Base-by-base conservation (phyloP, 1,140 invertebrate genomes). In the Drosophila funebris region DNA sequence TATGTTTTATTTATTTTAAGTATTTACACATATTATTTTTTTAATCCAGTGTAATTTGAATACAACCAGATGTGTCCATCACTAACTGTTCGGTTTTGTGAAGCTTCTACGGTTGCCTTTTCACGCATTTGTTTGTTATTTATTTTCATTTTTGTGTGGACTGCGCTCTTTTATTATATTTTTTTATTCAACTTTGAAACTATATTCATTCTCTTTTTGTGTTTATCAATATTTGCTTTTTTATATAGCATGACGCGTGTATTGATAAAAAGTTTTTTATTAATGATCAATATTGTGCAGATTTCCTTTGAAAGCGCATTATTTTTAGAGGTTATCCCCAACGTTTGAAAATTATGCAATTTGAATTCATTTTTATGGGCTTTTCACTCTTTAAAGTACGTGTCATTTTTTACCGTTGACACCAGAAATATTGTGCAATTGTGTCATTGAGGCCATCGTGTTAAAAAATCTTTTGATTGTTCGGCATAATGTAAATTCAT, bases 241-340 rank as follows among this genome's bases (percentile, higher is more conserved):
- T 81, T 85, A 66, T 85, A 71, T 74, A 68, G 56, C 50, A 31
- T 29, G 33, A 76, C 57, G 43, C 31, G 50, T 20, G 33, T 48
- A 68, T 75, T 57, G 76, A 78, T 61, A 74, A 77, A 83, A 53
- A 81, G 78, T 73, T 39, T 87, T 87, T 87, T 81, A 85, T 85
- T 87, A 85, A 85, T 85, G 82, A 87, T 74, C 81, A 87, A 82
- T 85, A 87, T 46, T 81, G 81, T 64, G 73, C 74, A 85, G 78
- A 85, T 85, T 85, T 87, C 74, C 78, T 75, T 81, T 85, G 66
- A 81, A 70, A 74, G 82, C 61, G 56, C 48, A 80, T 76, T 76
- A 84, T 80, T 79, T 85, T 73, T 66, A 16, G 18, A 16, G 43
- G 3, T 37, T 58, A 8, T 13, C 9, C 16, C 18, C 11, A 46